Percentiles rank a stretch among this genome's conserved stretches.
phyloP scores from a whole-genome alignment of 2,797 vertebrate species.

The Podarcis siculus region DNA sequence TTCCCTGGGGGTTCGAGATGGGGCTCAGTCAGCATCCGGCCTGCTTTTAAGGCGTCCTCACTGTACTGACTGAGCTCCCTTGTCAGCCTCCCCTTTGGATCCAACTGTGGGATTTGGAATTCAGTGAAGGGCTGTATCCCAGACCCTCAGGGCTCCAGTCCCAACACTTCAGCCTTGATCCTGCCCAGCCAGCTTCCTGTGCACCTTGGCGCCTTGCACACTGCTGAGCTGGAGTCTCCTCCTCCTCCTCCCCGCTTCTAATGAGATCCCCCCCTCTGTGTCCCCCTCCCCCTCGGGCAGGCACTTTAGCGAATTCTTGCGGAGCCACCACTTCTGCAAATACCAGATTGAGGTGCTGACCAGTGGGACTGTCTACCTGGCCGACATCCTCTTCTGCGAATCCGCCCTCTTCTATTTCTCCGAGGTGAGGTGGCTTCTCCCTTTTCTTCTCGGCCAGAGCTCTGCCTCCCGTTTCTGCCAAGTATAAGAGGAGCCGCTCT shows the following conservation, averaged over 20 bases:
- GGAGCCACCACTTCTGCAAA: conserved; percentile 99
- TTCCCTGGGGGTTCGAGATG: too few species aligned
- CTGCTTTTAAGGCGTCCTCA: not conserved
- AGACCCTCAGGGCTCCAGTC: not conserved
- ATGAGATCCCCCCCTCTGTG: too few species aligned
- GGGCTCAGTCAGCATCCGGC: not conserved
- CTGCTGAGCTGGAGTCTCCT: not conserved
- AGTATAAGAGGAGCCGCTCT: not conserved
- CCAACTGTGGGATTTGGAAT: not conserved
- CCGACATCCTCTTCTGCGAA: conserved; percentile 98
- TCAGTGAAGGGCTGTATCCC: not conserved
- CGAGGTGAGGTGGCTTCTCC: conserved; percentile 84
- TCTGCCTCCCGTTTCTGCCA: not conserved
- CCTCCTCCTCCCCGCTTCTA: not conserved
- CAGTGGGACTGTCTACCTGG: conserved; percentile 96
- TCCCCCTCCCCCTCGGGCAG: conserved; percentile 76
- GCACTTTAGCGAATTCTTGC: conserved; percentile 96
- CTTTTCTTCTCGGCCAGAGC: too few species aligned
- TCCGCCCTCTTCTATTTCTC: conserved; percentile 99
- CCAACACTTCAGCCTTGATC: not conserved
- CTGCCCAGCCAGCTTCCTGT: not conserved
- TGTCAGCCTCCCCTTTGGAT: not conserved
- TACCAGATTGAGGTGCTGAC: conserved; percentile 99
- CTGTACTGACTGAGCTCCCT: not conserved
- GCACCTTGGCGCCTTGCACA: not conserved